Conservation (phyloP, 2,888 invertebrate genomes). For the Plebejus melissa region DNA sequence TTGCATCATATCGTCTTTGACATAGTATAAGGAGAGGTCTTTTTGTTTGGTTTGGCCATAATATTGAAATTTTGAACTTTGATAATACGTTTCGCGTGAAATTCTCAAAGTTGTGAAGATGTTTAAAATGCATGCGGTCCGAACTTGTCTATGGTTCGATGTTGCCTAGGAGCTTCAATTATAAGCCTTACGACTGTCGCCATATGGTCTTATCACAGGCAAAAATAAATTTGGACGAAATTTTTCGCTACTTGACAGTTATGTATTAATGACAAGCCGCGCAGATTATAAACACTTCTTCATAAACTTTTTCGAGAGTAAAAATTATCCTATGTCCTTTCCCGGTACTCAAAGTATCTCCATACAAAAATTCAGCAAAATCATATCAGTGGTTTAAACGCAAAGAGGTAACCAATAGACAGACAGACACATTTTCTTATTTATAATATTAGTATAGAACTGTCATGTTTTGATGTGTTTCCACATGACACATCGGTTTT, state of each 20-base stretch:
- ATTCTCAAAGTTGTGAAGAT: slow-evolving; percentile 40
- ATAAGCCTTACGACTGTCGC: neutral
- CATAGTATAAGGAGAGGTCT: too few relatives aligned
- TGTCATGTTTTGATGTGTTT: neutral
- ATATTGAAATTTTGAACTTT: slow-evolving; percentile 36
- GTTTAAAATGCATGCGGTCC: slow-evolving; percentile 33
- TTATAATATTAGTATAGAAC: neutral
- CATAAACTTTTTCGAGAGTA: neutral
- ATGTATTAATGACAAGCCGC: slow-evolving; percentile 20
- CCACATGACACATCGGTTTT: slow-evolving; percentile 9
- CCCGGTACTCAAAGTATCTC: neutral
- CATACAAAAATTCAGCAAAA: neutral
- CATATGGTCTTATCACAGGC: neutral
- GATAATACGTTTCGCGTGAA: slow-evolving; percentile 37
- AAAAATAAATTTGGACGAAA: neutral
- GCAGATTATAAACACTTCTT: slow-evolving; percentile 13
- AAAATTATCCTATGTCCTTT: neutral
- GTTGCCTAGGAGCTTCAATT: neutral
- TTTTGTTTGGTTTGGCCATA: neutral
- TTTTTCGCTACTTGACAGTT: slow-evolving; percentile 2
- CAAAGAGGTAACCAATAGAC: neutral
- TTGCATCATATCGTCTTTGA: too few relatives aligned
- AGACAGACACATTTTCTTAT: neutral
- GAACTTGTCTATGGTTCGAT: slow-evolving; percentile 18
- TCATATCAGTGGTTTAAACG: neutral